phyloP scores from a whole-genome alignment of 2,113 vertebrate species.

The Oceanodroma tethys region DNA sequence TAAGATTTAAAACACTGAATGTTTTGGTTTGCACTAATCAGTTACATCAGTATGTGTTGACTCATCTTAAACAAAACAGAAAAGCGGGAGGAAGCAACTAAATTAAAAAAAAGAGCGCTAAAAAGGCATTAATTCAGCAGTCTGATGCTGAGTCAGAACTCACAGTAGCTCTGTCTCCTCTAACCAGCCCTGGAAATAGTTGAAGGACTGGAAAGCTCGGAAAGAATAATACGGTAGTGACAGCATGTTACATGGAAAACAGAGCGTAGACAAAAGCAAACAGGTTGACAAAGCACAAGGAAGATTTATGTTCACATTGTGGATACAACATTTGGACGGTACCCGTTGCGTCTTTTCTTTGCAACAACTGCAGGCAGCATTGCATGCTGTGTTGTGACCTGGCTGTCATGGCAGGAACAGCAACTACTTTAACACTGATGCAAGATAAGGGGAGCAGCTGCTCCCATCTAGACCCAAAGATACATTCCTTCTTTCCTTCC shows the following conservation, averaged over 20 bases:
- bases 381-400: slow-evolving; percentile 21
- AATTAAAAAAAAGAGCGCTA: neutral
- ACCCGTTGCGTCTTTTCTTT: neutral
- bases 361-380: neutral
- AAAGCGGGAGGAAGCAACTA: neutral
- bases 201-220: neutral
- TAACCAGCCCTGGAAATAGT: neutral
- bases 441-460: slow-evolving; percentile 43
- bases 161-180: neutral
- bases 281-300: neutral
- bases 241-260: neutral
- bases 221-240: slow-evolving; percentile 35
- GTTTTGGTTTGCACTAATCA: neutral
- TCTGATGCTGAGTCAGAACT: neutral
- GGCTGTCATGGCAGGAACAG: slow-evolving; percentile 10
- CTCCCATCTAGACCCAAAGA: slow-evolving; percentile 24
- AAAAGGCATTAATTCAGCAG: neutral
- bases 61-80: slow-evolving; percentile 11
- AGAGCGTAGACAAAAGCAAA: neutral
- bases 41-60: neutral
- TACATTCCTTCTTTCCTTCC: neutral
- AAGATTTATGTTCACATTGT: slow-evolving; percentile 24
- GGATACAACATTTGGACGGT: neutral
- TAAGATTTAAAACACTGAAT: neutral
- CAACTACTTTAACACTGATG: slow-evolving; percentile 44